Base-by-base conservation (phyloP, 2,888 invertebrate genomes). In the Nineta flava region DNA sequence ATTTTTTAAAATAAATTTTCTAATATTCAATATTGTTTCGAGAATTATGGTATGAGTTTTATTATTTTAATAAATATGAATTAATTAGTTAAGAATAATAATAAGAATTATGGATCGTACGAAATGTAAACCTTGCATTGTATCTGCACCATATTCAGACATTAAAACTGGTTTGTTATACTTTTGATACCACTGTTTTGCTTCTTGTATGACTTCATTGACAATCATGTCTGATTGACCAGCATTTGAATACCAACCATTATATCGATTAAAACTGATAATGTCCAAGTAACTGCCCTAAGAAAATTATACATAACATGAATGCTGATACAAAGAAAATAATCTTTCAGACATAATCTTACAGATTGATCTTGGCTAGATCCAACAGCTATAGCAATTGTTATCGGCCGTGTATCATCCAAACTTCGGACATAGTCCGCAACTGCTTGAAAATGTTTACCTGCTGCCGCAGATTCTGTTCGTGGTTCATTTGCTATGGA, bases 71-170 rank as follows among this genome's bases (percentile, higher is more conserved):
- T n/a, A n/a, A n/a, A n/a, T n/a, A n/a, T n/a, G n/a, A n/a, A n/a
- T n/a, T n/a, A n/a, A n/a, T n/a, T n/a, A n/a, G n/a, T n/a, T n/a
- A n/a, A n/a, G n/a, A n/a, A n/a, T n/a, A n/a, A n/a, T n/a, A n/a
- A n/a, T n/a, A n/a, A 15, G 7, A 43, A 13, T 42, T 17, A 70
- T 13, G 13, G 9, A 17, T 60, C 69, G 70, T 68, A 93, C 94
- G 67, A 82, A 75, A 68, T 96, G 96, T 54, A 96, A 69, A 42
- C 97, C 97, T 46, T 87, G 77, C 55, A 95, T 72, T 0, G 95
- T 90, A 59, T 95, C 99, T 0, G 93, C 94, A 1, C 97, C 99
- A 65, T 97, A 99, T 64, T 99, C 99, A 0, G 87, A 80, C 75
- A 97, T 83, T 48, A 97, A 75, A 31, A 99, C 78, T 0, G 96